phyloP scores from a whole-genome alignment of 2,113 vertebrate species.

The Romanogobio albipinnatus region DNA sequence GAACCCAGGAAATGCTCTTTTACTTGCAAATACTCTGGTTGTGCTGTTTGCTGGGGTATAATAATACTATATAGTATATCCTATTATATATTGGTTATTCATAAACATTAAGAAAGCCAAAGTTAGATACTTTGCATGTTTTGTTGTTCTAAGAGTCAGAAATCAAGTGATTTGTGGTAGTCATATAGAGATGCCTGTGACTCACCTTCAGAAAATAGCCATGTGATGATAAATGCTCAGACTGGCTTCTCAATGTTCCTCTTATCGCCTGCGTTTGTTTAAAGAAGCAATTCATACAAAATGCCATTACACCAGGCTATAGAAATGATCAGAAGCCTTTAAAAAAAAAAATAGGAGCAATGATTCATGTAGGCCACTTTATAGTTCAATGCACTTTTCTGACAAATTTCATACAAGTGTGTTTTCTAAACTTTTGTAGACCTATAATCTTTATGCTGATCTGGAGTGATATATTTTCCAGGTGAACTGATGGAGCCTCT shows the following conservation, averaged over 20 bases:
- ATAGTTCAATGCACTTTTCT: not conserved
- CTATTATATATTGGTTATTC: not conserved
- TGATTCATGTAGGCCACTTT: not conserved
- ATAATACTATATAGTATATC: not conserved
- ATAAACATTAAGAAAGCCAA: not conserved
- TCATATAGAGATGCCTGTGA: constrained; percentile 26
- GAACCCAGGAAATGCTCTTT: not conserved
- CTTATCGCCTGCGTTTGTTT: not conserved
- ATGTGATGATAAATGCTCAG: constrained; percentile 13
- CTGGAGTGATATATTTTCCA: constrained; percentile 52
- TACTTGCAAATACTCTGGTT: too few relatives aligned
- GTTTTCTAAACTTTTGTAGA: not conserved
- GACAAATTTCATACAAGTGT: not conserved
- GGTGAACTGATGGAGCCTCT: constrained; percentile 81
- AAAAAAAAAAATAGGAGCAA: not conserved
- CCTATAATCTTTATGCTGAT: not conserved
- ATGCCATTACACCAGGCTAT: not conserved
- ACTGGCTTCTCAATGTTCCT: constrained; percentile 22
- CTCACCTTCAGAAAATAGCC: constrained; percentile 37
- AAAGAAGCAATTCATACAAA: not conserved
- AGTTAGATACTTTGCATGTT: not conserved
- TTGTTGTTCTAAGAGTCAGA: constrained; percentile 12
- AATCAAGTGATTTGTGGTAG: constrained; percentile 20
- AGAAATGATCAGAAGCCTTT: not conserved
- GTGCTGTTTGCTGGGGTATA: not conserved